A percentile compares a stretch with the other conserved stretches of the same genome.
Conservation (phyloP, 2,113 vertebrate genomes). For the Zapus hudsonius region DNA sequence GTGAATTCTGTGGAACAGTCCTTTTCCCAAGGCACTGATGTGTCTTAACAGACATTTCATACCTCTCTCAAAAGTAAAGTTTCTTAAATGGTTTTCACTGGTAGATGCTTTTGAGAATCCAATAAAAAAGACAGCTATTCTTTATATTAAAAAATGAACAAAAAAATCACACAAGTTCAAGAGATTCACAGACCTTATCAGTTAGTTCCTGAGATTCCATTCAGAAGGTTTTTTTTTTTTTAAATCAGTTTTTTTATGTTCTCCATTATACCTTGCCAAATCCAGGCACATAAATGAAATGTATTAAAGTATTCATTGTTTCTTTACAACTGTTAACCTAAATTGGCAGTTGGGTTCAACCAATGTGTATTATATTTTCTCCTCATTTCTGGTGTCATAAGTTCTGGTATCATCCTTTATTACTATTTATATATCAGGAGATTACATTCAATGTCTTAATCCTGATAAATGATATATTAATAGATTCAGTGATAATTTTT, state of each 20-base stretch:
- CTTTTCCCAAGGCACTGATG: slow-evolving; percentile 58
- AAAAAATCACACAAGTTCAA: neutral
- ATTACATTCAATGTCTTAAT: neutral
- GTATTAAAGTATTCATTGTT: neutral
- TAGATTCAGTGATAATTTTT: neutral
- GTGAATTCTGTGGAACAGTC: slow-evolving; percentile 34
- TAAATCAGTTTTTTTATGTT: neutral
- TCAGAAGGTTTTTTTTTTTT: neutral
- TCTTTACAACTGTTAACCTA: neutral
- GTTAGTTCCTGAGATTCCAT: neutral
- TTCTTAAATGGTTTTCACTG: slow-evolving; percentile 24
- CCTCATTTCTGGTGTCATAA: neutral
- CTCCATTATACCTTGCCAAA: neutral
- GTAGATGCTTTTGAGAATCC: neutral
- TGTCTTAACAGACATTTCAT: slow-evolving; percentile 47
- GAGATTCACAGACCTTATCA: neutral
- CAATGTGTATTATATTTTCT: neutral
- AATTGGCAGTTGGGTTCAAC: neutral
- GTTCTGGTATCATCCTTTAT: neutral
- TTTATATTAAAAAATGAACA: neutral
- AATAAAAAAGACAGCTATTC: neutral
- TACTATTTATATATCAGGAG: neutral
- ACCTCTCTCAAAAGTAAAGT: slow-evolving; percentile 28
- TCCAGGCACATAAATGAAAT: neutral
- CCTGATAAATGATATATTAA: neutral